Conservation (phyloP, 2,888 invertebrate species). For the Lasioglossum calceatum region DNA sequence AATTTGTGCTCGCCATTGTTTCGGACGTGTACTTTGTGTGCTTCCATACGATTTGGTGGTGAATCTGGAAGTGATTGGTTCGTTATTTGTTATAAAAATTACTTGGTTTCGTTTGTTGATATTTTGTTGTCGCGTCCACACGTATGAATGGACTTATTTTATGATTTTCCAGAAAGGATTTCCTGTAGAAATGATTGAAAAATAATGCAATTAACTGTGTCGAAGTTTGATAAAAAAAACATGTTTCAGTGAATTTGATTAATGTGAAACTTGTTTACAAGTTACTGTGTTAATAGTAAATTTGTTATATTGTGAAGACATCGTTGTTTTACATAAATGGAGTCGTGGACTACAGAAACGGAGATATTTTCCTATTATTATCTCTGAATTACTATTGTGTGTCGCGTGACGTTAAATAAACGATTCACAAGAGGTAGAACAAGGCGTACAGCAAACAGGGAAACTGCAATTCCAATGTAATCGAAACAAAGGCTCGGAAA, state of each 20-base stretch:
- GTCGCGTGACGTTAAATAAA: conserved; percentile 15
- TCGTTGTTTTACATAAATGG: background rate
- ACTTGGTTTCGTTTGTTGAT: background rate
- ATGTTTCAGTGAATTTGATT: background rate
- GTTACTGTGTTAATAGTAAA: background rate
- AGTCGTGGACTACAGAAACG: no score
- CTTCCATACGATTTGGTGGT: background rate
- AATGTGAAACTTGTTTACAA: background rate
- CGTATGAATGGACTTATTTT: background rate
- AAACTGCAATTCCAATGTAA: background rate
- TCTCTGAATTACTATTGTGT: conserved; percentile 10
- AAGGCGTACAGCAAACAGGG: background rate
- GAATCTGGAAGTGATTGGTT: background rate
- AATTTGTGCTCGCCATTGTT: background rate
- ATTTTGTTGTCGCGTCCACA: background rate
- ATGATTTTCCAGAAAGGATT: background rate
- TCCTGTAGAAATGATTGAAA: background rate
- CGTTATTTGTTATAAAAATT: background rate
- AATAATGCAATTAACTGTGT: background rate
- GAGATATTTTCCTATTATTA: background rate
- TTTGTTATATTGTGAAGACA: background rate
- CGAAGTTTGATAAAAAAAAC: background rate
- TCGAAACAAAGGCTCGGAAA: conserved; percentile 8
- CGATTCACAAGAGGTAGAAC: background rate
- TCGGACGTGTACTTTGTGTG: background rate